phyloP scores from a whole-genome alignment of 1,140 invertebrate genomes.

The Helicoverpa zea region DNA sequence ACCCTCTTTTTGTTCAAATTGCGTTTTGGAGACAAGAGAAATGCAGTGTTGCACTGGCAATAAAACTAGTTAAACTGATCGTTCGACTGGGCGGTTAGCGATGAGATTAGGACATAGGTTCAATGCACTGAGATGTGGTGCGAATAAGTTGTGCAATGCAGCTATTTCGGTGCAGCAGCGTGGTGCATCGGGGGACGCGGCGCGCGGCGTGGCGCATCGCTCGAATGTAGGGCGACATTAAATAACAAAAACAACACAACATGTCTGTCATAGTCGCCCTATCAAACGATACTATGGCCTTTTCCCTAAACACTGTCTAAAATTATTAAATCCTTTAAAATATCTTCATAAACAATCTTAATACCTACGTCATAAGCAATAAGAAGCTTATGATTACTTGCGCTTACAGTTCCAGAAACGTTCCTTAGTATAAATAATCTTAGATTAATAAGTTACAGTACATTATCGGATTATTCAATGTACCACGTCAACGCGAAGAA shows the following conservation, averaged over 20 bases:
- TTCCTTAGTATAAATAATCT: not conserved
- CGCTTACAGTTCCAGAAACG: not conserved
- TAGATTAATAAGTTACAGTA: not conserved
- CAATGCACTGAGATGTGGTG: conserved; percentile 83
- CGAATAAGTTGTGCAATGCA: conserved; percentile 83
- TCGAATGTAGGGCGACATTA: conserved; percentile 61
- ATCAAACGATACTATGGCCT: not conserved
- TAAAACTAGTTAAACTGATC: conserved; percentile 79
- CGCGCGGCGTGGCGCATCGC: conserved; percentile 53
- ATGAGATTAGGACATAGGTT: conserved; percentile 79
- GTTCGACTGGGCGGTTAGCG: conserved; percentile 64
- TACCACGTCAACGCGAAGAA: conserved; percentile 7
- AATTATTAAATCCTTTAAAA: not conserved
- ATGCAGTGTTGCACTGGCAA: conserved; percentile 72
- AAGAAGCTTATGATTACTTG: not conserved
- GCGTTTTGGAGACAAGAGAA: conserved; percentile 38
- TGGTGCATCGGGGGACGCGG: conserved; percentile 62
- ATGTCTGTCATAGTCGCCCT: conserved; percentile 1
- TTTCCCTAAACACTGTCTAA: not conserved
- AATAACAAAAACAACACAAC: conserved; percentile 45
- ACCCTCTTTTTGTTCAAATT: conserved; percentile 38
- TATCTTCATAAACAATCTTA: not conserved
- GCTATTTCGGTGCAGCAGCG: conserved; percentile 79
- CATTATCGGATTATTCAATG: conserved; percentile 16
- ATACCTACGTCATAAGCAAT: no score